Evolutionary conservation across 2,888 invertebrate species (phyloP).

Genomic region (Mimumesa dahlbomi): DNA sequence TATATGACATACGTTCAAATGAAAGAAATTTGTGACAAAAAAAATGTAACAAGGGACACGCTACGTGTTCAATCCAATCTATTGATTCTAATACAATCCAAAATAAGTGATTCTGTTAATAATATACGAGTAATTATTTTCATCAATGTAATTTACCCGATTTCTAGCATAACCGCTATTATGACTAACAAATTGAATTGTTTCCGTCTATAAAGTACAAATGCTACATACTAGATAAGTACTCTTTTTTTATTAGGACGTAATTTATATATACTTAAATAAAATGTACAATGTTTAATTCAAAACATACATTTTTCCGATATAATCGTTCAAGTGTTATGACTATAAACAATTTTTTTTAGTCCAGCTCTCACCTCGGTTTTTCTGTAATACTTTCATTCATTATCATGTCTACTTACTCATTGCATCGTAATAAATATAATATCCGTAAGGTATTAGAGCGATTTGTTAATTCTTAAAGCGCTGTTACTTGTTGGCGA

Average conservation of each 20-base stretch:
- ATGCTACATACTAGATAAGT: conserved; percentile 62
- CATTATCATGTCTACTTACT: conserved; percentile 64
- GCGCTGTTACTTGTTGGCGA: conserved; percentile 71
- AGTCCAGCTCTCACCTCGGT: conserved; percentile 44
- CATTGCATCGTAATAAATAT: conserved; percentile 74
- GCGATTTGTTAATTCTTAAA: conserved; percentile 70
- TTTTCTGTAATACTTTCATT: conserved; percentile 67
- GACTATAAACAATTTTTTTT: conserved; percentile 62
- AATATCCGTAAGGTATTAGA: conserved; percentile 69
- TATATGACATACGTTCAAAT: not conserved
- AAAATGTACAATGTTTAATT: conserved; percentile 63
- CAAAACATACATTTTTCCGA: conserved; percentile 55
- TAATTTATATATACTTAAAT: conserved; percentile 64
- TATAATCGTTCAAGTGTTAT: conserved; percentile 47
- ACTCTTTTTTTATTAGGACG: conserved; percentile 51
- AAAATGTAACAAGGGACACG: not conserved
- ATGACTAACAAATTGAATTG: conserved; percentile 32
- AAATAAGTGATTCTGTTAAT: conserved; percentile 1
- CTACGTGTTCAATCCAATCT: not conserved
- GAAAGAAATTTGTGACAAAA: conserved; percentile 3
- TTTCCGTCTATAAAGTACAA: conserved; percentile 54
- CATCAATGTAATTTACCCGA: conserved; percentile 6
- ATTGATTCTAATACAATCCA: not conserved
- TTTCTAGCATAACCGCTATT: conserved; percentile 27
- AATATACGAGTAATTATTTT: conserved; percentile 8